Evolutionary conservation across 2,888 invertebrate species (phyloP).

Genomic region (Tromatobia lineatoria): DNA sequence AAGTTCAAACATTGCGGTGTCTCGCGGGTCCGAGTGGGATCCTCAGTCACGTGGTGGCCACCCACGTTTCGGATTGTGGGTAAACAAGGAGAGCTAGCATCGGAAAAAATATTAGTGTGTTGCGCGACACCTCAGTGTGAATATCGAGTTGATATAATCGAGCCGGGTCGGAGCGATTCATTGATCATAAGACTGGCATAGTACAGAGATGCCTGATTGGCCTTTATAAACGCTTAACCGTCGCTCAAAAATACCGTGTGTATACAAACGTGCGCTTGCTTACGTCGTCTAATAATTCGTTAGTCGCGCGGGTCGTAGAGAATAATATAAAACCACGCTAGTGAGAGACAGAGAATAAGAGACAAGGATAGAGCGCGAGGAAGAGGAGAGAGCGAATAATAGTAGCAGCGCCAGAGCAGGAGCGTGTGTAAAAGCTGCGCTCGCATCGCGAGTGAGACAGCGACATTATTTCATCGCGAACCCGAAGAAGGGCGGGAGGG

Average conservation of each 20-base stretch:
- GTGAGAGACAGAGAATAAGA: conserved; percentile 18
- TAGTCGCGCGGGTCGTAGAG: background rate
- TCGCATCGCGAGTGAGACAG: too few species aligned
- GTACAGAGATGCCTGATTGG: background rate
- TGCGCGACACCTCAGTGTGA: conserved; percentile 6
- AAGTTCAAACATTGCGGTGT: conserved; percentile 31
- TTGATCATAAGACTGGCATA: background rate
- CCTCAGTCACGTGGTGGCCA: conserved; percentile 83
- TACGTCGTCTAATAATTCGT: conserved; percentile 3
- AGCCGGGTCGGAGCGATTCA: background rate
- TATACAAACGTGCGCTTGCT: background rate
- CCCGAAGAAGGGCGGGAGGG: conserved; percentile 36
- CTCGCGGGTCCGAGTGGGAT: conserved; percentile 38
- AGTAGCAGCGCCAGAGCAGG: background rate
- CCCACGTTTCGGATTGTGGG: conserved; percentile 85
- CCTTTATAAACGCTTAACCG: background rate
- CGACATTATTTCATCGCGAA: too few species aligned
- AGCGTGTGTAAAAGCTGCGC: too few species aligned
- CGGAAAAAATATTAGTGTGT: conserved; percentile 42
- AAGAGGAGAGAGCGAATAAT: background rate
- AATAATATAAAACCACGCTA: background rate
- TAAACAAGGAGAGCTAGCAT: conserved; percentile 80
- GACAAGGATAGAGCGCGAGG: conserved; percentile 22
- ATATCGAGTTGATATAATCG: background rate
- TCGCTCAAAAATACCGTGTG: background rate